These are phyloP conservation scores for Trididemnum miniatum DNA, from an alignment of 23 tunicate species.

Conservation along the genomic window DNA sequence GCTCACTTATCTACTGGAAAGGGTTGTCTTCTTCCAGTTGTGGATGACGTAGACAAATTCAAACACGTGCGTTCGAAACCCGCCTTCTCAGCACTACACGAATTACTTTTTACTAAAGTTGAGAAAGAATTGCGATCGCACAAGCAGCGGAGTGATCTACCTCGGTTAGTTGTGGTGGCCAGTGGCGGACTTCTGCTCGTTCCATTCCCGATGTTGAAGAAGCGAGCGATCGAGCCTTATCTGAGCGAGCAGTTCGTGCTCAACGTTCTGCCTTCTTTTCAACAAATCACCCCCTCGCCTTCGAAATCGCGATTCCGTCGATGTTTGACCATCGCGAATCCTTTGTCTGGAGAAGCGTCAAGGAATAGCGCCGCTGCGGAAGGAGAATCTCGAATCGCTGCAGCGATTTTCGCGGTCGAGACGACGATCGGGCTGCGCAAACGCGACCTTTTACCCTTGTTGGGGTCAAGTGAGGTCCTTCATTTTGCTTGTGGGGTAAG, in stretches of 20 bases:
- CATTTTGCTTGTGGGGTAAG: constrained; percentile 63
- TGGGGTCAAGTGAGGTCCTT: constrained; percentile 33
- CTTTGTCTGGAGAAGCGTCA: background rate
- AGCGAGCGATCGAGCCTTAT: constrained; percentile 43
- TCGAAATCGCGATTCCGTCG: background rate
- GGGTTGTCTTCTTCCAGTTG: background rate
- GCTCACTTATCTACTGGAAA: constrained; percentile 14
- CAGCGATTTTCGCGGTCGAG: constrained; percentile 36
- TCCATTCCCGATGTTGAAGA: constrained; percentile 72
- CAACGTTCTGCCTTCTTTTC: constrained; percentile 29
- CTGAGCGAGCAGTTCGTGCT: constrained; percentile 42
- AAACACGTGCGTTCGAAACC: constrained; percentile 1
- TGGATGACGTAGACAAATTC: background rate
- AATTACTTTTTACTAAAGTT: constrained; percentile 29
- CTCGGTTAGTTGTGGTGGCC: constrained; percentile 21
- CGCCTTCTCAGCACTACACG: constrained; percentile 44
- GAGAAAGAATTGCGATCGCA: constrained; percentile 2
- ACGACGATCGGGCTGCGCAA: constrained; percentile 21
- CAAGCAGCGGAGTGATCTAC: background rate
- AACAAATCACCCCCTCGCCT: background rate
- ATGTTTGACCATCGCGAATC: background rate
- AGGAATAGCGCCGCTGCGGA: constrained; percentile 19
- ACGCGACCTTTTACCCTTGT: background rate
- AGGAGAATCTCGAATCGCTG: constrained; percentile 46
- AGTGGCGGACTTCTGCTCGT: constrained; percentile 53